Percentiles rank a stretch among this genome's conserved stretches.
These are phyloP conservation scores for Nematopogon swammerdamellus DNA, from an alignment of 2,888 invertebrate species.

Conservation along the genomic window DNA sequence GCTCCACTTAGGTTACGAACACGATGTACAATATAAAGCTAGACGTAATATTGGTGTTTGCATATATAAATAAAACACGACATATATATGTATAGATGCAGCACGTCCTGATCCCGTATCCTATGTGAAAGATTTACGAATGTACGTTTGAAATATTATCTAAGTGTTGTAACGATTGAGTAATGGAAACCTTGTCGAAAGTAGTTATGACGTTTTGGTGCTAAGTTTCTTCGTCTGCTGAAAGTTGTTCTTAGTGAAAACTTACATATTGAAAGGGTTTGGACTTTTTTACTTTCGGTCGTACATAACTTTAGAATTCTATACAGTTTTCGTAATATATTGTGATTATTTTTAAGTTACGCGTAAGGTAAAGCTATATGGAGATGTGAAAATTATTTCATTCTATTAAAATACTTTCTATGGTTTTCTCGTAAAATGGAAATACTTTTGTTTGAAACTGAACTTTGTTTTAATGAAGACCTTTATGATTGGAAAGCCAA, in stretches of 20 bases:
- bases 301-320: not conserved
- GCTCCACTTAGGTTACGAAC: no score
- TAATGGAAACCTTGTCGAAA: not conserved
- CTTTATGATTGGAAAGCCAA: constrained; percentile 46
- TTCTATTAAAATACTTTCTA: not conserved
- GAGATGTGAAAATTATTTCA: not conserved
- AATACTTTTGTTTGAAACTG: not conserved
- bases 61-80: not conserved
- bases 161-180: no score
- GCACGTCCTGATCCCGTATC: not conserved
- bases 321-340: not conserved
- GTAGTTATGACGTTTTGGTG: not conserved
- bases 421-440: not conserved
- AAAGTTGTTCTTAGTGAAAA: not conserved
- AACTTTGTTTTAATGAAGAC: not conserved
- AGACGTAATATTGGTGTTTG: not conserved
- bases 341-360: not conserved
- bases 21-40: not conserved
- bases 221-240: not conserved
- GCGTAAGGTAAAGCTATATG: not conserved
- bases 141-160: not conserved
- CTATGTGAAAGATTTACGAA: not conserved
- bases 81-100: not conserved
- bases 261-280: not conserved
- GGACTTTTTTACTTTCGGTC: not conserved